These are phyloP conservation scores for Magallana angulata DNA, from an alignment of 1,140 invertebrate genomes.

Conservation along the genomic window DNA sequence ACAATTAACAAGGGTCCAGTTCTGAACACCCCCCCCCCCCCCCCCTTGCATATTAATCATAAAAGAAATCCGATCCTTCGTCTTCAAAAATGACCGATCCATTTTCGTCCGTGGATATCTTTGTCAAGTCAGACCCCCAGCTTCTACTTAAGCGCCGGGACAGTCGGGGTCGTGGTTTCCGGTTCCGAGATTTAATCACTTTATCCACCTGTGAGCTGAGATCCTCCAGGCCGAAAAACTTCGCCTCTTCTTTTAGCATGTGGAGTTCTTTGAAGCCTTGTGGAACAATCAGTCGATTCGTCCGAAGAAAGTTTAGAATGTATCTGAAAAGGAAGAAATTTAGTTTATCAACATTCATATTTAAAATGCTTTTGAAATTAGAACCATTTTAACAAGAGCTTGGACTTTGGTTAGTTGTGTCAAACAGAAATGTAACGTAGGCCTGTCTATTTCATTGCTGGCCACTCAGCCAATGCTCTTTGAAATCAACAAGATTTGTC, in stretches of 20 bases:
- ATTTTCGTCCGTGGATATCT: conserved; percentile 46
- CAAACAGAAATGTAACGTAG: too few relatives aligned
- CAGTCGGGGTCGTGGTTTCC: conserved; percentile 40
- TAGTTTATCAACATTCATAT: background rate
- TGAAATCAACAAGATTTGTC: too few relatives aligned
- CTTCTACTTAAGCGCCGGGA: conserved; percentile 28
- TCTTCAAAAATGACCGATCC: conserved; percentile 56
- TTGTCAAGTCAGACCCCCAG: conserved; percentile 44
- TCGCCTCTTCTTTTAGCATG: conserved; percentile 66
- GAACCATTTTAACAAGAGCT: too few relatives aligned
- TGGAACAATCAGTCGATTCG: conserved; percentile 64
- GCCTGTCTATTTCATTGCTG: too few relatives aligned
- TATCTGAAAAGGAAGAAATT: conserved; percentile 59
- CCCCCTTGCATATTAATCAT: conserved; percentile 34
- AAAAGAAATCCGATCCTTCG: conserved; percentile 54
- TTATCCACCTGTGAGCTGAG: conserved; percentile 60
- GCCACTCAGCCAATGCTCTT: too few relatives aligned
- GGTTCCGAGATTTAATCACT: conserved; percentile 56
- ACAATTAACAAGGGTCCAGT: too few relatives aligned
- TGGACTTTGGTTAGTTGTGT: too few relatives aligned
- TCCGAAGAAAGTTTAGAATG: conserved; percentile 71
- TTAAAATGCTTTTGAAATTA: background rate
- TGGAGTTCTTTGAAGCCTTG: conserved; percentile 65
- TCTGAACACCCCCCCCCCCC: too few relatives aligned
- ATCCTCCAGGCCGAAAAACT: conserved; percentile 63